Conservation (phyloP, 2,797 vertebrate genomes). For the Sphenopsis melanotis region DNA sequence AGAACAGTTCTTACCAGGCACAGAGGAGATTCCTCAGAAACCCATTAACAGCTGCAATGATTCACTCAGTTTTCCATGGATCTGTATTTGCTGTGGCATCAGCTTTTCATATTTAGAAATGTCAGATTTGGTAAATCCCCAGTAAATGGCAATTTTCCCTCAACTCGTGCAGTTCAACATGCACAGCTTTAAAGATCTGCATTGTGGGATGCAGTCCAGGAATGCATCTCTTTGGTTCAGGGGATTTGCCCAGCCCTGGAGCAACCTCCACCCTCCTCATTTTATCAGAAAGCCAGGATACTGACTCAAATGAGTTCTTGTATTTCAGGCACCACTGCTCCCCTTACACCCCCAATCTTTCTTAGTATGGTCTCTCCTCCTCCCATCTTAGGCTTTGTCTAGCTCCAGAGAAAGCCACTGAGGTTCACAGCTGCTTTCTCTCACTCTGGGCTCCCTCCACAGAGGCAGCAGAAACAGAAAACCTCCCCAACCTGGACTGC, state of each 20-base stretch:
- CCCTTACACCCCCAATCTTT: neutral
- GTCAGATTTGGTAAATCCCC: neutral
- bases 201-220: neutral
- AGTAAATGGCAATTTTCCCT: neutral
- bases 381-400: neutral
- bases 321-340: neutral
- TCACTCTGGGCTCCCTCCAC: neutral
- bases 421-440: neutral
- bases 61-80: conserved; percentile 2
- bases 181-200: neutral
- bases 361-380: neutral
- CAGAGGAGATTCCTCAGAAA: conserved; percentile 26
- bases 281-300: neutral
- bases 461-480: neutral
- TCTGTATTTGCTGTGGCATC: neutral
- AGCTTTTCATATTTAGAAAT: neutral
- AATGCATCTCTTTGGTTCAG: neutral
- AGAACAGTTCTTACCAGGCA: neutral
- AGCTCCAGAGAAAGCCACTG: neutral
- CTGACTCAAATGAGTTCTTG: neutral
- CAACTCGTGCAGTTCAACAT: neutral
- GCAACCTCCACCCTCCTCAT: neutral
- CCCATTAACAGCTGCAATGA: neutral
- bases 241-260: neutral
- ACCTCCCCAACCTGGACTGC: neutral